Conservation (phyloP, 2,888 invertebrate genomes). For the Melinaea marsaeus region DNA sequence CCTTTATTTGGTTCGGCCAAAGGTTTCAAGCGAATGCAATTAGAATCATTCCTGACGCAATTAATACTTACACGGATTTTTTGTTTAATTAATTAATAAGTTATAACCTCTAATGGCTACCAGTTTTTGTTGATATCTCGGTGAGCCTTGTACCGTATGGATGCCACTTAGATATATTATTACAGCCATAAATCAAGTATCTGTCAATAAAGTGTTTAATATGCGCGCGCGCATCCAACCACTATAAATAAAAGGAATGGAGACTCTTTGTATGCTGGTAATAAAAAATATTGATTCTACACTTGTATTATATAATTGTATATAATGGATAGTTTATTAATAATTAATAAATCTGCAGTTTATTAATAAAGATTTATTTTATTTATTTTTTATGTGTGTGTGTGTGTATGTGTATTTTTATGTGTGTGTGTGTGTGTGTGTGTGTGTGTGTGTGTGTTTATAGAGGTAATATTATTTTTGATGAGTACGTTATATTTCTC, state of each 20-base stretch:
- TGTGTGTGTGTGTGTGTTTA: background rate
- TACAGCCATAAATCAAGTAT: slow-evolving; percentile 31
- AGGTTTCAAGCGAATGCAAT: background rate
- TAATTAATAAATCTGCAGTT: no score
- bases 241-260: background rate
- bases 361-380: no score
- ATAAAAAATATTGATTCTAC: background rate
- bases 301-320: no score
- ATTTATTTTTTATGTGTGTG: no score
- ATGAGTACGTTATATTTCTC: slow-evolving; percentile 36
- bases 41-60: slow-evolving; percentile 2
- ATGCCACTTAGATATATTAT: slow-evolving; percentile 31
- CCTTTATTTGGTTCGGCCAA: no score
- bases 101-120: slow-evolving; percentile 26
- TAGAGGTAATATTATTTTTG: slow-evolving; percentile 19
- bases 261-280: background rate
- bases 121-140: slow-evolving; percentile 21
- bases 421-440: background rate
- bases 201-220: slow-evolving; percentile 22
- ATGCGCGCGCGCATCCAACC: slow-evolving; percentile 11
- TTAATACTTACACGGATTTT: slow-evolving; percentile 17
- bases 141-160: slow-evolving; percentile 25
- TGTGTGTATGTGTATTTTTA: no score
- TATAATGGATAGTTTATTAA: no score
- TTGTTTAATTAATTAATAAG: slow-evolving; percentile 23